Conservation (phyloP, 2,113 vertebrate genomes). For the Aplodontia rufa region DNA sequence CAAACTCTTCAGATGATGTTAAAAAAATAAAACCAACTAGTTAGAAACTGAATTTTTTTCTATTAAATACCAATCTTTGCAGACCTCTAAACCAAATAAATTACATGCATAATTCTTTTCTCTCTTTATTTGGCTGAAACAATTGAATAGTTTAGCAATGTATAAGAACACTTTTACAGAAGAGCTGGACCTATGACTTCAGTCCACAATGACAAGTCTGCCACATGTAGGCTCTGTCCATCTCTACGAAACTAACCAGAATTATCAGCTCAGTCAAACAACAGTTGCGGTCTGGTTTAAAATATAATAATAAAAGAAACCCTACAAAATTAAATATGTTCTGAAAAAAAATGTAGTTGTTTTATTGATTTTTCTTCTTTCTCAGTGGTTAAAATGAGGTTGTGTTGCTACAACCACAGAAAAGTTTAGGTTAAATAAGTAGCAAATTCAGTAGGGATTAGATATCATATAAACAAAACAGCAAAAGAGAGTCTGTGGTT, state of each 20-base stretch:
- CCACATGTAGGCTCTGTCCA: not conserved
- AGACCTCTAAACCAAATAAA: constrained; percentile 26
- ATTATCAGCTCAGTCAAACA: not conserved
- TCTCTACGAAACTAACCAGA: not conserved
- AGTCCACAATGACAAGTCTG: not conserved
- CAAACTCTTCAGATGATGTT: not conserved
- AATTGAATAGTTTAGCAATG: not conserved
- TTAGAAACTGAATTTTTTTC: not conserved
- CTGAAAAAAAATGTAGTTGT: not conserved
- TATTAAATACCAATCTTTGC: not conserved
- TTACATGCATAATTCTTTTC: not conserved
- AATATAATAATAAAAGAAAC: not conserved
- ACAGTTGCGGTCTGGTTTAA: not conserved
- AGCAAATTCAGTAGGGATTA: not conserved
- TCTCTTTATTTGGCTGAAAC: not conserved
- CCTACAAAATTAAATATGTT: not conserved
- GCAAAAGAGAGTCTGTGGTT: not conserved
- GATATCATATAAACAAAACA: not conserved
- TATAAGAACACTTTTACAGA: not conserved
- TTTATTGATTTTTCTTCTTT: not conserved
- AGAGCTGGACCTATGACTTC: not conserved
- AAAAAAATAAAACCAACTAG: not conserved
- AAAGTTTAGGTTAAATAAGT: not conserved
- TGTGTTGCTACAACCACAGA: not conserved
- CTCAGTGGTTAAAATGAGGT: not conserved